These are phyloP conservation scores for Babylonia areolata DNA, from an alignment of 1,140 invertebrate genomes.

Conservation along the genomic window DNA sequence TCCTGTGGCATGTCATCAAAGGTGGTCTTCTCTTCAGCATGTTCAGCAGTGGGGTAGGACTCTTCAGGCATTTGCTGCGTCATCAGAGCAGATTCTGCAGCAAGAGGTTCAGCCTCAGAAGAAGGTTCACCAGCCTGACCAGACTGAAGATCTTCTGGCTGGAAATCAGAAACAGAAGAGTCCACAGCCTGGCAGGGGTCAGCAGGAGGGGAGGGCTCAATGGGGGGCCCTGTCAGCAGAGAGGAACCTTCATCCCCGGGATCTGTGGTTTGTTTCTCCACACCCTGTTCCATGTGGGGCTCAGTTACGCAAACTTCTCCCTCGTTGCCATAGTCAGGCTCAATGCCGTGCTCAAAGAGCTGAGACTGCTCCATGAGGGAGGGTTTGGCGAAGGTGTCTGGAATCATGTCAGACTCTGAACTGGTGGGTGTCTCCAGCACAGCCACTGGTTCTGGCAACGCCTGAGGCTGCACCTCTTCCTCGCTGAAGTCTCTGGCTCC, in stretches of 20 bases:
- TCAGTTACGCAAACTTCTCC: neutral
- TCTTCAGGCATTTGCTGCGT: neutral
- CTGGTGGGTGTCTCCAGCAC: conserved; percentile 73
- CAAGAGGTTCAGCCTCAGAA: neutral
- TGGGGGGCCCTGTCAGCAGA: neutral
- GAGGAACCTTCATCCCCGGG: neutral
- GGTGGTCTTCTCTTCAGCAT: neutral
- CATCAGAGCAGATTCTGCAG: neutral
- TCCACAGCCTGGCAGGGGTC: neutral
- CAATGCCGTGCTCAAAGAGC: neutral
- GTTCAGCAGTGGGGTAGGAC: neutral
- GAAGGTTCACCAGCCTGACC: neutral
- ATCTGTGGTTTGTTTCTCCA: neutral
- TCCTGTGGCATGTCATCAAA: neutral
- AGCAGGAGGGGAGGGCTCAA: neutral
- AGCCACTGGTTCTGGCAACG: conserved; percentile 72
- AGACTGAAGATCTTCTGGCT: neutral
- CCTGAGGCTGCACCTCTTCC: conserved; percentile 70
- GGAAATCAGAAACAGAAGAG: neutral
- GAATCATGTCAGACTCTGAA: conserved; percentile 60
- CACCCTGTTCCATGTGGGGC: neutral
- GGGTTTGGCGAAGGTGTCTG: conserved; percentile 57
- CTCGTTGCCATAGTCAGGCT: conserved; percentile 2
- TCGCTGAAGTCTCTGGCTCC: conserved; percentile 46
- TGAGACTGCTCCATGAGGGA: conserved; percentile 9